Base-by-base conservation (phyloP, 2,888 invertebrate genomes). In the Xiphydria camelus region DNA sequence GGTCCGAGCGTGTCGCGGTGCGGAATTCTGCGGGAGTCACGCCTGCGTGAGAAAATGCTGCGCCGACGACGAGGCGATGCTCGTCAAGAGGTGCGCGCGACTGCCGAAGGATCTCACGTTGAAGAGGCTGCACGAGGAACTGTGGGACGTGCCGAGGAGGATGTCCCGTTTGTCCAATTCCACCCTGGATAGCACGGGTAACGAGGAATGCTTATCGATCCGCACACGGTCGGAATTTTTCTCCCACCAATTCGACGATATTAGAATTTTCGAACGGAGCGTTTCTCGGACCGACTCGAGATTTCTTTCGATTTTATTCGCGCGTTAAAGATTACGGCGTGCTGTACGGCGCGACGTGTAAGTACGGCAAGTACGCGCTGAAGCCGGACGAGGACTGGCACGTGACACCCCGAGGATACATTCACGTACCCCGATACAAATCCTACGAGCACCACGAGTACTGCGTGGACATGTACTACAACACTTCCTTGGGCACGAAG, bases 21-120 rank as follows among this genome's bases (percentile, higher is more conserved):
- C 44, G 2, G 49, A 46, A 10, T 56, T 46, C 12, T 70, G 71
- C 37, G 31, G 47, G n/a, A 36, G 42, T 3, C 58, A 68, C 26
- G 29, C 62, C 1, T 77, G 77, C 54, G 51, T 76, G 36, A 61
- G 66, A 39, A 77, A 77, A 55, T 77, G 77, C 51, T 77, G 76
- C 43, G 43, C 52, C 4, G 74, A 76, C 21, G 61, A 63, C 20
- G 51, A 65, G 34, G 55, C 55, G 3, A 45, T 53, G 23, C 22
- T 53, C 23, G 35, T 38, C 3, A 19, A 10, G 1, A 15, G 9
- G 1, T 56, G 55, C 32, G 26, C 34, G 15, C 36, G 32, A 22
- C 32, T 52, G 4, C 29, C 41, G 19, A 6, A 22, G 14, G 25
- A 34, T 18, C 14, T 14, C 19, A 44, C 37, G 12, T 5, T 15